phyloP scores from a whole-genome alignment of 2,113 vertebrate species.

The Myrmecophaga tridactyla region DNA sequence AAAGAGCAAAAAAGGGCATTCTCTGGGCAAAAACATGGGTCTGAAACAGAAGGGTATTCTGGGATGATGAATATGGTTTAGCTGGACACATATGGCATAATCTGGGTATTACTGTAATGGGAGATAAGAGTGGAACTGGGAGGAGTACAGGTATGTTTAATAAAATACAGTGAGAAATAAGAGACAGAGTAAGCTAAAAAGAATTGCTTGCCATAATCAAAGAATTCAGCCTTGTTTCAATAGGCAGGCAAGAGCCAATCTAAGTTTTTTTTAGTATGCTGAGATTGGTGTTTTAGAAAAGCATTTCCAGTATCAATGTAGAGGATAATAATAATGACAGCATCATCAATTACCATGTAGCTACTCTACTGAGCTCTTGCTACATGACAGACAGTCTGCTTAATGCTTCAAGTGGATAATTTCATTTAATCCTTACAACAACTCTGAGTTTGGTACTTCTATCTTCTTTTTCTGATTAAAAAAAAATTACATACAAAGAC shows the following conservation, averaged over 20 bases:
- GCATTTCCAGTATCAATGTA: background rate
- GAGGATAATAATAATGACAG: background rate
- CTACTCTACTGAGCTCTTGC: slow-evolving; percentile 19
- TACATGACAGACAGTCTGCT: slow-evolving; percentile 23
- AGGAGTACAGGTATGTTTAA: background rate
- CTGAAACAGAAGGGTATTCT: background rate
- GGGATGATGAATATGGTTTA: background rate
- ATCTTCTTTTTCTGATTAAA: slow-evolving; percentile 39
- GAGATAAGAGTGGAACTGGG: background rate
- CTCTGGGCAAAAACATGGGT: background rate
- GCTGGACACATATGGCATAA: background rate
- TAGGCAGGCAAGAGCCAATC: background rate
- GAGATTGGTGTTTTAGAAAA: slow-evolving; percentile 20
- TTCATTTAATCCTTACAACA: slow-evolving; percentile 46
- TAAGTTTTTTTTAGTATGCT: background rate
- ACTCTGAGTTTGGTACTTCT: slow-evolving; percentile 30
- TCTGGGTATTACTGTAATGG: background rate
- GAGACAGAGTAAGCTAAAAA: background rate
- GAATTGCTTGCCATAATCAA: background rate
- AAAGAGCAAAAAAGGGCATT: background rate
- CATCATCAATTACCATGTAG: background rate
- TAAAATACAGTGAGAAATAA: background rate
- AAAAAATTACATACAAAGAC: background rate
- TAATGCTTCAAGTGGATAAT: background rate
- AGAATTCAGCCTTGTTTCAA: background rate